Conservation (phyloP, 2,888 invertebrate species). For the Ochropacha duplaris region DNA sequence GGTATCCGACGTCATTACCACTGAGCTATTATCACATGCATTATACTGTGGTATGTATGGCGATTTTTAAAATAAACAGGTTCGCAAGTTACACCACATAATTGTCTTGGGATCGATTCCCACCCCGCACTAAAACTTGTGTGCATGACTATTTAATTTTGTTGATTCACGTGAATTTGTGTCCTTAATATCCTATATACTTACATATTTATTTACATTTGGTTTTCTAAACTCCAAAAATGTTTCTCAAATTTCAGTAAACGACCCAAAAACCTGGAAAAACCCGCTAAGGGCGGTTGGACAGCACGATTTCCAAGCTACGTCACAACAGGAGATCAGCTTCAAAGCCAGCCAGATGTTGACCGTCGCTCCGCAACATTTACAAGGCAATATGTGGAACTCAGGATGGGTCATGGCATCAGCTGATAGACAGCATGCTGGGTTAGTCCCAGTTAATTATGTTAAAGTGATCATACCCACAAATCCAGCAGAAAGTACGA, state of each 20-base stretch:
- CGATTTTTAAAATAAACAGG: no score
- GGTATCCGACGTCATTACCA: no score
- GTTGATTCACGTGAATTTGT: no score
- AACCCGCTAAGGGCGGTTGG: conserved; percentile 86
- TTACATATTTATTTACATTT: no score
- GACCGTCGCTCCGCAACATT: conserved; percentile 90
- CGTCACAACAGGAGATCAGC: conserved; percentile 88
- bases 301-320: conserved; percentile 89
- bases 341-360: conserved; percentile 90
- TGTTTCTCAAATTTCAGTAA: conserved; percentile 66
- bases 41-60: no score
- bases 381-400: conserved; percentile 88
- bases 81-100: no score
- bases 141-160: no score
- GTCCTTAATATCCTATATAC: no score
- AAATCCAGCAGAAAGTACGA: conserved; percentile 4
- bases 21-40: no score
- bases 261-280: conserved; percentile 87
- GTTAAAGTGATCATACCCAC: conserved; percentile 64
- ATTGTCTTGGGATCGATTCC: no score
- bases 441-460: conserved; percentile 86
- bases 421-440: conserved; percentile 81
- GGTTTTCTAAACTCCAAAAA: no score
- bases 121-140: no score
- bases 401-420: conserved; percentile 87